phyloP scores from a whole-genome alignment of 1,140 invertebrate species.

The Pseudachorutes palmiensis region DNA sequence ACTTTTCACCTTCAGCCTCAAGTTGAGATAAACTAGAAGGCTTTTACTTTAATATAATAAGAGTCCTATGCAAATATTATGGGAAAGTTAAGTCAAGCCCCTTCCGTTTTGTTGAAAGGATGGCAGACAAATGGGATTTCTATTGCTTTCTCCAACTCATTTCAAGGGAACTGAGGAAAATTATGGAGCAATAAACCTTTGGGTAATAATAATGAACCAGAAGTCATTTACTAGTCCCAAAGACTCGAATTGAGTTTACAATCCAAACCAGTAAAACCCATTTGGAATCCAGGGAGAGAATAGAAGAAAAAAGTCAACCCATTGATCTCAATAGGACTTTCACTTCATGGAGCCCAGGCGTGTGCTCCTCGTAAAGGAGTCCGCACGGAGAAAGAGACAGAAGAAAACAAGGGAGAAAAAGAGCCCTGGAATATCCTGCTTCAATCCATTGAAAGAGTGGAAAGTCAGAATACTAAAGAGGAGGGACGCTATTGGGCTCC shows the following conservation, averaged over 20 bases:
- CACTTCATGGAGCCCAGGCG: no score
- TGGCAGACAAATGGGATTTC: not conserved
- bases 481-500: not conserved
- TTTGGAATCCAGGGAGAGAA: not conserved
- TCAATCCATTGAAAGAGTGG: not conserved
- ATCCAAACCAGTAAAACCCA: not conserved
- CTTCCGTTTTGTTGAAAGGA: not conserved
- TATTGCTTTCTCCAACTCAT: constrained; percentile 9
- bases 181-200: constrained; percentile 23
- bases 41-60: not conserved
- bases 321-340: not conserved
- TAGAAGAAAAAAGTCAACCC: not conserved
- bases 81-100: not conserved
- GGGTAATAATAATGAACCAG: constrained; percentile 27
- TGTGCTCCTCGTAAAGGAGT: not conserved
- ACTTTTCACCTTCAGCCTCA: no score
- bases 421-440: not conserved
- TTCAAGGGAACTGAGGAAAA: constrained; percentile 1
- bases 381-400: not conserved
- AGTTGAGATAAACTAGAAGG: not conserved
- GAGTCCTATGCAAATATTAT: not conserved
- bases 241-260: not conserved
- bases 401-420: not conserved
- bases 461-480: not conserved
- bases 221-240: constrained; percentile 12